Conservation (phyloP, 2,888 invertebrate genomes). For the Clitarchus hookeri region DNA sequence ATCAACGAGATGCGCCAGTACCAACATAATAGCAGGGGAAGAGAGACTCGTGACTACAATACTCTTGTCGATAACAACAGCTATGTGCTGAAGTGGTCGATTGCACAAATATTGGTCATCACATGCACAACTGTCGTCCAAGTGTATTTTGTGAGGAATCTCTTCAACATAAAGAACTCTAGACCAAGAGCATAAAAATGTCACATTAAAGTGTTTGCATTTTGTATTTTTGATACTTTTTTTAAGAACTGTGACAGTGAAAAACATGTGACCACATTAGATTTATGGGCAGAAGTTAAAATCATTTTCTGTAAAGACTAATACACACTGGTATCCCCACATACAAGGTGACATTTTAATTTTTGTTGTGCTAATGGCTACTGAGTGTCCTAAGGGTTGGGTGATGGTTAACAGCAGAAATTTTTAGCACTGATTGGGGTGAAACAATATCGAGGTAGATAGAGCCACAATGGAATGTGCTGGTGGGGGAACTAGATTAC, state of each 20-base stretch:
- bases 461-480: too few relatives aligned
- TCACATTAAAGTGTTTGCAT: neutral
- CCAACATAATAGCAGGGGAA: conserved; percentile 78
- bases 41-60: conserved; percentile 82
- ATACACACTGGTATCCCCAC: too few relatives aligned
- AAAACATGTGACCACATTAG: too few relatives aligned
- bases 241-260: neutral
- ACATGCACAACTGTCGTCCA: conserved; percentile 76
- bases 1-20: conserved; percentile 84
- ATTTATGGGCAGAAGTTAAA: too few relatives aligned
- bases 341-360: too few relatives aligned
- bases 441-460: too few relatives aligned
- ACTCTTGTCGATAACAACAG: conserved; percentile 78
- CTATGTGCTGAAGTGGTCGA: conserved; percentile 88
- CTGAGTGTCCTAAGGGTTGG: too few relatives aligned
- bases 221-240: conserved; percentile 6
- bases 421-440: too few relatives aligned
- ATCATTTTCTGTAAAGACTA: too few relatives aligned
- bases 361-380: too few relatives aligned
- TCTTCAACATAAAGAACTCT: conserved; percentile 74
- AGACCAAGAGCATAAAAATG: conserved; percentile 29
- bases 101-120: conserved; percentile 84
- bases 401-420: too few relatives aligned
- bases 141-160: conserved; percentile 86
- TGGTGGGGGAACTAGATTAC: too few relatives aligned